Evolutionary conservation across 2,888 invertebrate species (phyloP), one percentile per base, ranked within the genome.

Genomic region (Shargacucullia verbasci): DNA sequence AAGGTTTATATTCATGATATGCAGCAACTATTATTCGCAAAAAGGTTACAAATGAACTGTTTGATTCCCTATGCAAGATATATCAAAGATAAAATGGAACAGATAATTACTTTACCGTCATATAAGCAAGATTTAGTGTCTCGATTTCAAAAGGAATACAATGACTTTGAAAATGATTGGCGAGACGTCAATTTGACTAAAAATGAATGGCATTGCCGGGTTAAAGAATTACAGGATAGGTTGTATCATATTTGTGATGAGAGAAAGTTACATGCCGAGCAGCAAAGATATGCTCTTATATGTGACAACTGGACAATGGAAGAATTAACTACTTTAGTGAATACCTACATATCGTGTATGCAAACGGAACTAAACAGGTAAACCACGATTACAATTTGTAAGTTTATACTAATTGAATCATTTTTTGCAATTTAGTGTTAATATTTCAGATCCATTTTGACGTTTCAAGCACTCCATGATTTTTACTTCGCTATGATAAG

Each of bases 281-380:
- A 90, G 48, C 94, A 95, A 78, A 90, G 95, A 40, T 85, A 83
- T 25, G 78, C 87, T 9, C 85, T 96, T 27, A 94, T 96, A 39
- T 73, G 74, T 47, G 94, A 95, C 55, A 93, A 95, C 61, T 96
- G 96, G 96, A 81, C 95, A 0, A 84, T 93, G 64, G 90, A 90
- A 59, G 95, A 96, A 76, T 80, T 95, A 6, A 90, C 91, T 13
- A 87, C 94, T 43, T 85, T 96, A 72, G 87, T 87, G 1, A 95
- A 96, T 74, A 89, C 94, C 27, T 95, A 94, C 67, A 88, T 95
- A 41, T 94, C 91, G 1, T 92, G 94, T 40, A 88, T 95, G 86
- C 96, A 96, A 81, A 76, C 94, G n/a, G 96, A 96, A 86, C 46
- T 95, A 10, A 95, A 96, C 76, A 90, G 96, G 92, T 87, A 84